Conservation (phyloP, 2,113 vertebrate species). For the Hucho hucho region DNA sequence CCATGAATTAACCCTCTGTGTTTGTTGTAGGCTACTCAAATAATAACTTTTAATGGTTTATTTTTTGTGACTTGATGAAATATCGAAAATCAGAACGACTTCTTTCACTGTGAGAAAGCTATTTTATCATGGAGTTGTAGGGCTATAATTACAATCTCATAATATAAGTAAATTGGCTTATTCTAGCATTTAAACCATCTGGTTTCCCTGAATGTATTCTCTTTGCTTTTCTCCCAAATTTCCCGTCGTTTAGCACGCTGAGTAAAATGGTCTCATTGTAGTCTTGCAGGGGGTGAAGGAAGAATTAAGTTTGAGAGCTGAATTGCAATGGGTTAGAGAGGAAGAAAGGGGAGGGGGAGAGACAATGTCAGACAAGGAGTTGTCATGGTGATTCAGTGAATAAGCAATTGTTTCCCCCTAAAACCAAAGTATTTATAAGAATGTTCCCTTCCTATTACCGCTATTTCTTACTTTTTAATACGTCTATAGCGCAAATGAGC, state of each 20-base stretch:
- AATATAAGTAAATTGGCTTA: too few species aligned
- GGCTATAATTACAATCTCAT: too few species aligned
- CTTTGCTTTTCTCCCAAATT: background rate
- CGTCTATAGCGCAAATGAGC: constrained; percentile 30
- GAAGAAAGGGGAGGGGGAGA: constrained; percentile 20
- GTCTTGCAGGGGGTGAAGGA: constrained; percentile 30
- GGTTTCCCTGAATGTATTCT: constrained; percentile 9
- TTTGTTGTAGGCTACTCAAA: too few species aligned
- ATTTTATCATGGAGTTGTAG: too few species aligned
- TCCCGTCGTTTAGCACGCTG: background rate
- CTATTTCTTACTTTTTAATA: too few species aligned
- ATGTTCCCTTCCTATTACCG: too few species aligned
- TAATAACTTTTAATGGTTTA: too few species aligned
- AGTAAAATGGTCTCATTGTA: constrained; percentile 47
- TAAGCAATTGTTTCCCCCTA: constrained; percentile 67
- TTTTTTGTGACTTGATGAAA: too few species aligned
- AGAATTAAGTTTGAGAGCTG: constrained; percentile 56
- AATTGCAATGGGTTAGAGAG: constrained; percentile 49
- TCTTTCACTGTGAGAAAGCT: too few species aligned
- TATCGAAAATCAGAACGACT: too few species aligned
- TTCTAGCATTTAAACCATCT: background rate
- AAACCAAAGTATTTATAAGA: constrained; percentile 18
- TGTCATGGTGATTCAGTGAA: constrained; percentile 77
- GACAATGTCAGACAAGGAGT: constrained; percentile 67
- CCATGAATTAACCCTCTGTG: too few species aligned